Evolutionary conservation across 2,797 vertebrate genomes (phyloP).

Genomic region (Podarcis lilfordi): DNA sequence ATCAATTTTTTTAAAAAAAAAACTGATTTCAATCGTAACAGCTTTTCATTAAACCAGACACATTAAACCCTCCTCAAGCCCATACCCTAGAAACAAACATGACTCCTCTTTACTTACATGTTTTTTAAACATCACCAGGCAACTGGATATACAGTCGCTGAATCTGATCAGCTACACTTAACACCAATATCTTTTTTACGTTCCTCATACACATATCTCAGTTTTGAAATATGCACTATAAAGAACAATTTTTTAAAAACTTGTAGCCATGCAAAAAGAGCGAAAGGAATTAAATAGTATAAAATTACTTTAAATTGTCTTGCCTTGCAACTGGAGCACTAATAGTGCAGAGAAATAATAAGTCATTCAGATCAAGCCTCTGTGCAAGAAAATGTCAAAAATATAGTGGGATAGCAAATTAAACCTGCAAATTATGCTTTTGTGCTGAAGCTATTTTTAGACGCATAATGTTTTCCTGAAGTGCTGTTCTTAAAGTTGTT

Average conservation of each 20-base stretch:
- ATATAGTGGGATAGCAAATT: conserved; percentile 64
- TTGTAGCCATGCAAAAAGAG: conserved; percentile 19
- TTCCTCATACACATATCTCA: conserved; percentile 3
- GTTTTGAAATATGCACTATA: conserved; percentile 1
- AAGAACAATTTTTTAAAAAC: conserved; percentile 57
- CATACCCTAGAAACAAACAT: neutral
- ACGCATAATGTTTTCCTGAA: conserved; percentile 42
- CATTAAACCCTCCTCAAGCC: neutral
- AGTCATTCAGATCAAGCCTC: conserved; percentile 57
- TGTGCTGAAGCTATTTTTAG: conserved; percentile 70
- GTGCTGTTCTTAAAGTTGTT: conserved; percentile 59
- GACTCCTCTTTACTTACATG: conserved; percentile 33
- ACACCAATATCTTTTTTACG: conserved; percentile 29
- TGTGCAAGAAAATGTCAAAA: conserved; percentile 63
- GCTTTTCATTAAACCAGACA: conserved; percentile 28
- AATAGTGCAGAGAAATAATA: conserved; percentile 48
- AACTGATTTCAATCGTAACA: conserved; percentile 28
- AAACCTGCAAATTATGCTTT: conserved; percentile 70
- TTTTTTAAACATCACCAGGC: neutral
- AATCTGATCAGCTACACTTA: neutral
- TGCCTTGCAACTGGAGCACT: conserved; percentile 45
- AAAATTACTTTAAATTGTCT: conserved; percentile 34
- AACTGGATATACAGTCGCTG: conserved; percentile 24
- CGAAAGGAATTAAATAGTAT: conserved; percentile 33
- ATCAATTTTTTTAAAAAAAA: neutral